Percentiles rank a stretch among this genome's conserved stretches.
Evolutionary conservation across 2,797 vertebrate genomes (phyloP).

Genomic region (Novumbra hubbsi): DNA sequence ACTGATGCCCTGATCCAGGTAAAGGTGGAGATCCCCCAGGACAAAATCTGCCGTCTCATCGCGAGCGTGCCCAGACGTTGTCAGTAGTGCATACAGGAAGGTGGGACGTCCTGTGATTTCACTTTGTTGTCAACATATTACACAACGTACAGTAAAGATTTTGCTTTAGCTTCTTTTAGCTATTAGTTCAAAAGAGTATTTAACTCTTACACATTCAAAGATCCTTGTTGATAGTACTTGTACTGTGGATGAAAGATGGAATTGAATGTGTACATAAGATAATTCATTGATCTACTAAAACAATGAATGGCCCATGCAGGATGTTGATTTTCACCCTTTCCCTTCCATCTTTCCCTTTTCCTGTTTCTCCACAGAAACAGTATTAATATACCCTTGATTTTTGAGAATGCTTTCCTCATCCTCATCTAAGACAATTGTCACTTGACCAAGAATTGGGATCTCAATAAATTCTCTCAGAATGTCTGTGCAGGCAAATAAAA

Average conservation of each 20-base stretch:
- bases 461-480: neutral
- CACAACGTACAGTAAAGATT: too few relatives aligned
- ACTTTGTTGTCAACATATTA: too few relatives aligned
- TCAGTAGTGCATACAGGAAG: too few relatives aligned
- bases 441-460: conserved; percentile 14
- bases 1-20: too few relatives aligned
- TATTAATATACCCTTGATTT: conserved; percentile 16
- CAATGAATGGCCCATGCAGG: conserved; percentile 1
- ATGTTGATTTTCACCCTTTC: conserved; percentile 10
- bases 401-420: neutral
- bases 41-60: too few relatives aligned
- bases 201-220: neutral
- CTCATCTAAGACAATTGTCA: conserved; percentile 1
- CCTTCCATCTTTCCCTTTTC: conserved; percentile 22
- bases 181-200: neutral
- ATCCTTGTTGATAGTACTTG: neutral
- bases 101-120: too few relatives aligned
- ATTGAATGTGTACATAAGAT: neutral
- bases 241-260: neutral
- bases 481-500: neutral
- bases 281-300: neutral
- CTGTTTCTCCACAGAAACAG: conserved; percentile 33
- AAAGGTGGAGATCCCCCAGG: too few relatives aligned
- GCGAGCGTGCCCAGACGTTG: too few relatives aligned
- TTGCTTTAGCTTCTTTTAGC: neutral